Conservation (phyloP, 2,888 invertebrate genomes). For the Choreutis nemorana region DNA sequence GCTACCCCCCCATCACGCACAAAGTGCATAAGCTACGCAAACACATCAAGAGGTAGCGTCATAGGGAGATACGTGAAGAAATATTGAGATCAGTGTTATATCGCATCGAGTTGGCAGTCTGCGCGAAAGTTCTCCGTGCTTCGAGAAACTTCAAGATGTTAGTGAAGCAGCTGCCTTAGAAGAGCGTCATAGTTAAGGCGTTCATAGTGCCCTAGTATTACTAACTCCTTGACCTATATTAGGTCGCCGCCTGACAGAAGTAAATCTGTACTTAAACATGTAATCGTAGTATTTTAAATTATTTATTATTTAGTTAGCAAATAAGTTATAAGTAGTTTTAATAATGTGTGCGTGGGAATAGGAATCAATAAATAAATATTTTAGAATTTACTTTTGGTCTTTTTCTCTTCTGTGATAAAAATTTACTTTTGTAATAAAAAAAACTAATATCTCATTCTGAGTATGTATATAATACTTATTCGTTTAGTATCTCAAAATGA, state of each 20-base stretch:
- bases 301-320: no score
- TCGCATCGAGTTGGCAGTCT: no score
- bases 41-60: background rate
- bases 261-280: constrained; percentile 39
- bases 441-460: no score
- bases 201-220: constrained; percentile 10
- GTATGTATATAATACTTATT: no score
- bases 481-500: no score
- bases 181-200: background rate
- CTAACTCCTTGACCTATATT: constrained; percentile 32
- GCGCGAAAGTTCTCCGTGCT: background rate
- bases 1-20: constrained; percentile 22
- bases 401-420: no score
- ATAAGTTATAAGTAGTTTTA: no score
- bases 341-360: no score
- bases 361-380: no score
- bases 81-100: no score
- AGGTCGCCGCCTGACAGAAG: constrained; percentile 44
- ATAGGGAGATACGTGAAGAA: background rate
- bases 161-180: background rate
- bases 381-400: no score
- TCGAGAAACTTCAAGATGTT: background rate
- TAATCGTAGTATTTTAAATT: constrained; percentile 3
- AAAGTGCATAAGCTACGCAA: constrained; percentile 16
- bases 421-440: no score